Evolutionary conservation across 2,888 invertebrate species (phyloP), one percentile per base, ranked within the genome.

Genomic region (Nasonia oneida): DNA sequence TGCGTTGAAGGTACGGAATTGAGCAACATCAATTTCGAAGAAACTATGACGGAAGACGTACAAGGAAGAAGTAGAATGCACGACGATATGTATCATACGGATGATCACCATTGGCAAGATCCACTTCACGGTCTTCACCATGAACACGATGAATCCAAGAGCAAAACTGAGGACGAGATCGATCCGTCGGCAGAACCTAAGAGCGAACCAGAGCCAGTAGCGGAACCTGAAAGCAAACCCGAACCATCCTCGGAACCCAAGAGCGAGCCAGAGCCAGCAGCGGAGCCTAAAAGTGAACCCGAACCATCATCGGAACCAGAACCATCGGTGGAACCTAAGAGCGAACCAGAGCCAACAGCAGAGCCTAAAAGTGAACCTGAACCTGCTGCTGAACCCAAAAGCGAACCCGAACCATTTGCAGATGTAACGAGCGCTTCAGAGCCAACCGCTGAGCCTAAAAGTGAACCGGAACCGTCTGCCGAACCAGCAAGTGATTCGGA

Each of bases 1-100:
- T 95, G 95, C 87, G 88, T 93, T 64, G 89, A 91, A 42, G 89
- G 90, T 5, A 89, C 89, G 82, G 91, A 92, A 78, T 85, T 91
- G 29, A 91, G 90, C 73, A 89, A 91, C 76, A 88, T 91, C 2
- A 87, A 90, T 3, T 90, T 91, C 89, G 91, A 90, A 6, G 89
- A 90, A 71, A 81, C 88, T 23, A 81, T 77, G 18, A 86, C 88
- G 47, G 91, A 91, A 80, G 89, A 88, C 18, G 90, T 91, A 64
- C 92, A 92, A 85, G 93, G 91, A 37, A 91, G 93, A 86, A 92
- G 92, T 73, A 89, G 90, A 77, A 89, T 89, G 23, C 90, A 90
- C 29, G 90, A 90, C n/a, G 88, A 89, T 6, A 84, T 86, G 39
- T 88, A 87, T 37, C 88, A 89, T 53, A 74, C 88, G n/a, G 83